Evolutionary conservation across 2,113 vertebrate genomes (phyloP).

Genomic region (Xiphorhynchus elegans): DNA sequence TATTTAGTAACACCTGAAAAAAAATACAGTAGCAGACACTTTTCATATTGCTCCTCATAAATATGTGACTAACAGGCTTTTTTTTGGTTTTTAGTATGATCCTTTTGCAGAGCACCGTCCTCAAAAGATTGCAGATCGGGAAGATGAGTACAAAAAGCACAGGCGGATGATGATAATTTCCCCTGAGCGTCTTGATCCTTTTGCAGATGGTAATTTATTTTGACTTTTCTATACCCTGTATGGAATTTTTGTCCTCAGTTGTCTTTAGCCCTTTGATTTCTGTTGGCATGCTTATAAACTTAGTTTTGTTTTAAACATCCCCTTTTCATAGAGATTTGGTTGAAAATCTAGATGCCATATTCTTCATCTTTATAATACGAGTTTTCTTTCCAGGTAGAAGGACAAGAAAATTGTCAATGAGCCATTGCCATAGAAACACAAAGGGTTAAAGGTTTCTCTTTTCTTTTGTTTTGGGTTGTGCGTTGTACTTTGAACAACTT

Average conservation of each 20-base stretch:
- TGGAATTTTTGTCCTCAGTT: conserved; percentile 70
- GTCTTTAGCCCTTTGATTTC: conserved; percentile 85
- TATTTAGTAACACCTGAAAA: background rate
- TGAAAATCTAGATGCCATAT: conserved; percentile 82
- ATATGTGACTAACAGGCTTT: background rate
- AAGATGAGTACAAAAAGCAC: conserved; percentile 97
- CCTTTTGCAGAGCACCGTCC: conserved; percentile 96
- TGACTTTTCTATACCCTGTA: conserved; percentile 72
- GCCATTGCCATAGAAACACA: conserved; percentile 87
- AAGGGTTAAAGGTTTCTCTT: conserved; percentile 88
- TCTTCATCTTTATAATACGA: conserved; percentile 84
- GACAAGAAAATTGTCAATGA: conserved; percentile 84
- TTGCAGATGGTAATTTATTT: conserved; percentile 97
- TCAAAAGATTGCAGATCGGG: conserved; percentile 94
- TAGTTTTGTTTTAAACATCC: conserved; percentile 78
- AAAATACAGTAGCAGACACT: background rate
- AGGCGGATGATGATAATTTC: conserved; percentile 99
- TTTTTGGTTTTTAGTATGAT: conserved; percentile 84
- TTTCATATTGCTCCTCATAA: background rate
- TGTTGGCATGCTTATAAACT: conserved; percentile 82
- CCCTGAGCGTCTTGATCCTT: conserved; percentile 96
- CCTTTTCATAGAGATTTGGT: conserved; percentile 79
- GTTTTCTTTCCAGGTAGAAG: conserved; percentile 88
- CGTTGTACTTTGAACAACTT: conserved; percentile 76
- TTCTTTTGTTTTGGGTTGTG: conserved; percentile 84